These are phyloP conservation scores for Neodontobutis hainanensis DNA, from an alignment of 2,113 vertebrate species.

Conservation along the genomic window DNA sequence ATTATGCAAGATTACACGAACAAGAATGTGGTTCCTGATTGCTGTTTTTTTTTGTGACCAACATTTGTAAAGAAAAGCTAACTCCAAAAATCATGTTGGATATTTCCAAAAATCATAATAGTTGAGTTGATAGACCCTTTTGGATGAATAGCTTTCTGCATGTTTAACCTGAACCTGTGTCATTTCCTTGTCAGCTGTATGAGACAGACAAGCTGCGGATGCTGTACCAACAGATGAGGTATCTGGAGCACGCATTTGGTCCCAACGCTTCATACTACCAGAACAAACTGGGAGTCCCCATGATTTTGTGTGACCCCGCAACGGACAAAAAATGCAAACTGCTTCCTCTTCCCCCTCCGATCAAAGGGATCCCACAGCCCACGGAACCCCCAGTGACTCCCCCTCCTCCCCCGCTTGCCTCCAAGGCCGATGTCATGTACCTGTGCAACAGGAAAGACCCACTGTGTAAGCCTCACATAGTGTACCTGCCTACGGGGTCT, in stretches of 20 bases:
- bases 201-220: conserved; percentile 83
- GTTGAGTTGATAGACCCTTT: too few species aligned
- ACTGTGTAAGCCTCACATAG: conserved; percentile 81
- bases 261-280: conserved; percentile 79
- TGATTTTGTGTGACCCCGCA: conserved; percentile 72
- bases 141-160: too few species aligned
- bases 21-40: too few species aligned
- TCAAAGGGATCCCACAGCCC: conserved; percentile 62
- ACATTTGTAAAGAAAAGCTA: too few species aligned
- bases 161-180: not conserved
- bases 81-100: not conserved
- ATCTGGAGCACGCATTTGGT: conserved; percentile 77
- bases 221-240: conserved; percentile 83
- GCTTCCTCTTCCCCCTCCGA: conserved; percentile 43
- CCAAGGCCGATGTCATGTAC: conserved; percentile 76
- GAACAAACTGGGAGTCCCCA: conserved; percentile 73
- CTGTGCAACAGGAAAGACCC: conserved; percentile 81
- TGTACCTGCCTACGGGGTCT: conserved; percentile 77
- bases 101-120: too few species aligned
- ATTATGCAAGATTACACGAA: not conserved
- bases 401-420: conserved; percentile 52
- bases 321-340: conserved; percentile 77
- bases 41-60: too few species aligned
- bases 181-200: conserved; percentile 70
- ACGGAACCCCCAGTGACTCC: conserved; percentile 19